phyloP scores from a whole-genome alignment of 2,888 invertebrate genomes.

The Drosophila engyochracea region DNA sequence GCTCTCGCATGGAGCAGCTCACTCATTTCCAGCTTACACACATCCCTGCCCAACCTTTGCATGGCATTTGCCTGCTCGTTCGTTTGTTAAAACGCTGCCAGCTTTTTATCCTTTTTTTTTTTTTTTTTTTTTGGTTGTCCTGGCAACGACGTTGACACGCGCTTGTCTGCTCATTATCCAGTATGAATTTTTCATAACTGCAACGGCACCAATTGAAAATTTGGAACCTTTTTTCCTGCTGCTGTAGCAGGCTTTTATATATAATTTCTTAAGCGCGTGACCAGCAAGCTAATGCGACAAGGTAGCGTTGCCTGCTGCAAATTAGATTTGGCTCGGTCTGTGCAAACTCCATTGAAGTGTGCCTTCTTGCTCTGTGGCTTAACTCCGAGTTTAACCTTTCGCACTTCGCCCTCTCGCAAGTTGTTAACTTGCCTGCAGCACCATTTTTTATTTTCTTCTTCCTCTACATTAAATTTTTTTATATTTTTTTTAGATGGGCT shows the following conservation, averaged over 20 bases:
- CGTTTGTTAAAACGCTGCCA: constrained; percentile 74
- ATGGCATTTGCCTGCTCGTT: constrained; percentile 76
- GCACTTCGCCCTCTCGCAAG: background rate
- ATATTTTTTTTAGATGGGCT: background rate
- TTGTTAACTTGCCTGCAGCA: constrained; percentile 35
- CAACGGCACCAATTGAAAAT: constrained; percentile 73
- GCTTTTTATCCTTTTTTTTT: constrained; percentile 45
- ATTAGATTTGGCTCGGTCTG: constrained; percentile 62
- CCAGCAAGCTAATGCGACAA: constrained; percentile 68
- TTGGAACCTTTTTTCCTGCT: constrained; percentile 41
- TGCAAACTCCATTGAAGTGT: constrained; percentile 67
- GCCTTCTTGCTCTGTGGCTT: constrained; percentile 32
- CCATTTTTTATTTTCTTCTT: background rate
- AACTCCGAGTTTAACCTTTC: constrained; percentile 58
- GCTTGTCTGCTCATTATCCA: constrained; percentile 82
- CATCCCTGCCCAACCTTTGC: constrained; percentile 15
- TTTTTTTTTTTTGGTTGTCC: constrained; percentile 29
- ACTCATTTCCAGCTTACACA: constrained; percentile 36
- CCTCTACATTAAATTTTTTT: background rate
- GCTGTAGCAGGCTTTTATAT: constrained; percentile 2
- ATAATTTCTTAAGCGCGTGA: constrained; percentile 76
- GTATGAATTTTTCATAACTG: constrained; percentile 84
- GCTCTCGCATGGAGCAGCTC: constrained; percentile 27
- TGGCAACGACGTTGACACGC: constrained; percentile 74
- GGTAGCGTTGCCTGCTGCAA: constrained; percentile 54